phyloP scores from a whole-genome alignment of 2,113 vertebrate genomes.

The Ornithorhynchus anatinus region DNA sequence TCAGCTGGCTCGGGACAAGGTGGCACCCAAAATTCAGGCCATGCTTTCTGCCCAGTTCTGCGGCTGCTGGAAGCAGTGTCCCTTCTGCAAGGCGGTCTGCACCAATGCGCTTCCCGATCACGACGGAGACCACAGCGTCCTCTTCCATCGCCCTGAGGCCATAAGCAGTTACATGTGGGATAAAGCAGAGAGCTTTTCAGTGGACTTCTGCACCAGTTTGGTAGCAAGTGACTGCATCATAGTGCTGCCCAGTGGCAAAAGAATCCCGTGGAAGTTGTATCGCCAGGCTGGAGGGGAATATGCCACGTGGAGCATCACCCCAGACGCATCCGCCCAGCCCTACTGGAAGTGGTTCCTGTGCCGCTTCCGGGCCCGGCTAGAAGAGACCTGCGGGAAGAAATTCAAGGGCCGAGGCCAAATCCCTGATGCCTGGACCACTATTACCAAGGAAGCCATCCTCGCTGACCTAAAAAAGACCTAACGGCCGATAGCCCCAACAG shows the following conservation, averaged over 20 bases:
- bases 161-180: accelerated
- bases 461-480: slow-evolving; percentile 12
- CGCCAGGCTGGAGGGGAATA: slow-evolving; percentile 29
- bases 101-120: slow-evolving; percentile 59
- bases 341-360: slow-evolving; percentile 82
- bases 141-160: slow-evolving; percentile 32
- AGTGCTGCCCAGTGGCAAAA: accelerated
- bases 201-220: slow-evolving; percentile 43
- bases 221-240: background rate
- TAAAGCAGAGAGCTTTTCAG: background rate
- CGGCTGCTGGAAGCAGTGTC: slow-evolving; percentile 66
- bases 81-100: slow-evolving; percentile 64
- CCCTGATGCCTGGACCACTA: background rate
- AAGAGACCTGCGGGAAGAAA: background rate
- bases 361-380: slow-evolving; percentile 63
- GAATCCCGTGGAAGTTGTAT: slow-evolving; percentile 45
- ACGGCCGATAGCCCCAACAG: background rate
- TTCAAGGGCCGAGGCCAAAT: slow-evolving; percentile 48
- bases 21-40: slow-evolving; percentile 1
- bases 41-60: slow-evolving; percentile 56
- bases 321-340: slow-evolving; percentile 51
- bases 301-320: slow-evolving; percentile 61
- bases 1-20: accelerated
- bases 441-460: slow-evolving; percentile 48
- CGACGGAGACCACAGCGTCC: slow-evolving; percentile 40